Conservation (phyloP, 53 echinoderm and acorn worm genomes). For the Apostichopus leukothele region DNA sequence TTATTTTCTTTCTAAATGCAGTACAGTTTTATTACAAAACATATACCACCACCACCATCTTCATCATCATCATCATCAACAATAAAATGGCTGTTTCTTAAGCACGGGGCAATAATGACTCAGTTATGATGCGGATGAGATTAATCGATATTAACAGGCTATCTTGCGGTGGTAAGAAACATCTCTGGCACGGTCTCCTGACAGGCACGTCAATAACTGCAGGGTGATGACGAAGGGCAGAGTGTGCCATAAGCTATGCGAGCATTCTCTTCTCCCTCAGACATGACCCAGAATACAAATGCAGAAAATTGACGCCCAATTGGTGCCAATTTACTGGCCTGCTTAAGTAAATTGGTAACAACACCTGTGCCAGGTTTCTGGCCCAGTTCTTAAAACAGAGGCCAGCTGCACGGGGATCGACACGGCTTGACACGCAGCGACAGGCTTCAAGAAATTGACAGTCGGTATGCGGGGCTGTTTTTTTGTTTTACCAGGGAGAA, state of each 20-base stretch:
- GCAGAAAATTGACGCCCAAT: slow-evolving; percentile 49
- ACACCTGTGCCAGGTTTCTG: slow-evolving; percentile 48
- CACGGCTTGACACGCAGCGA: slow-evolving; percentile 27
- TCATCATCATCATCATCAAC: too few species aligned
- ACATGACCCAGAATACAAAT: slow-evolving; percentile 51
- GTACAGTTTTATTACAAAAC: too few species aligned
- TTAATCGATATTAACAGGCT: slow-evolving; percentile 22
- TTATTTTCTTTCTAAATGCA: too few species aligned
- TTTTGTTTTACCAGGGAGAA: slow-evolving; percentile 31
- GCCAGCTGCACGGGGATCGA: slow-evolving; percentile 44
- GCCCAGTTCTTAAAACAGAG: slow-evolving; percentile 11
- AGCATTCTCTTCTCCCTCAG: slow-evolving; percentile 11
- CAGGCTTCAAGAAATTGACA: slow-evolving; percentile 30
- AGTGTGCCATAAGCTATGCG: slow-evolving; percentile 35
- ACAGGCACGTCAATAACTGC: slow-evolving; percentile 41
- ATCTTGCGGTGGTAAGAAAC: neutral
- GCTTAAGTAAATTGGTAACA: slow-evolving; percentile 38
- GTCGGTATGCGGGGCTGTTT: slow-evolving; percentile 18
- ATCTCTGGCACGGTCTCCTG: neutral
- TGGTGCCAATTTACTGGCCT: slow-evolving; percentile 49
- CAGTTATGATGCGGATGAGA: slow-evolving; percentile 12
- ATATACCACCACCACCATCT: too few species aligned
- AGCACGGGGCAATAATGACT: slow-evolving; percentile 9
- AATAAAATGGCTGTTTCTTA: too few species aligned
- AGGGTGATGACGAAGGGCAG: slow-evolving; percentile 26